Evolutionary conservation across 2,888 invertebrate species (phyloP), one percentile per base, ranked within the genome.

Genomic region (Mycalesis mineus): DNA sequence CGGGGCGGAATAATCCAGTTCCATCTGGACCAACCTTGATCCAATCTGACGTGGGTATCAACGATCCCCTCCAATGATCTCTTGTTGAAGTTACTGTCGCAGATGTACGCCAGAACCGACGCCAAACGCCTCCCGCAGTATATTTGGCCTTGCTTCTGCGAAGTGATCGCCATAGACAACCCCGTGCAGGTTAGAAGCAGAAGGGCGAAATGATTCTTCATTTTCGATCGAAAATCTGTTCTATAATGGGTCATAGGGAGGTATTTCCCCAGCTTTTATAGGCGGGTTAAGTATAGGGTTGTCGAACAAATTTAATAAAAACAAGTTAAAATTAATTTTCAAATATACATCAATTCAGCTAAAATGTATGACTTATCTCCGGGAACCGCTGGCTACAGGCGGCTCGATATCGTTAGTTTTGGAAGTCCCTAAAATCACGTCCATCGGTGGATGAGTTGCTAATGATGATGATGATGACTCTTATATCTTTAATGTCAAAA

Each of bases 101-200:
- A 71, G 2, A 69, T 52, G n/a, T 66, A 42, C 0, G 67, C 67
- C 31, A 71, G 14, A 0, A 65, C 58, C 0, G 41, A 50, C 0
- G 74, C 66, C 13, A 77, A 44, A 2, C 60, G 49, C 17, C 68
- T 57, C 0, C 68, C 68, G 14, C 68, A 68, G 33, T 68, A 68
- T 1, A 61, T 44, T 33, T 67, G 65, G 0, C 49, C 61, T n/a
- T 62, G 50, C 7, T 55, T 62, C 11, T 63, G 52, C 41, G 52
- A 29, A 6, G 40, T 36, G 5, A 56, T 52, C 14, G 44, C 36
- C 11, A 56, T 33, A 2, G 56, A 37, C n/a, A 61, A 7, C 9
- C 47, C 47, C 8, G 42, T 41, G 7, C 50, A 47, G 7, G 36
- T 28, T 6, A 51, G 36, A n/a, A 55, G 41, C 4, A 33, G 15